phyloP scores from a whole-genome alignment of 2,113 vertebrate genomes.

The Gallinago media region DNA sequence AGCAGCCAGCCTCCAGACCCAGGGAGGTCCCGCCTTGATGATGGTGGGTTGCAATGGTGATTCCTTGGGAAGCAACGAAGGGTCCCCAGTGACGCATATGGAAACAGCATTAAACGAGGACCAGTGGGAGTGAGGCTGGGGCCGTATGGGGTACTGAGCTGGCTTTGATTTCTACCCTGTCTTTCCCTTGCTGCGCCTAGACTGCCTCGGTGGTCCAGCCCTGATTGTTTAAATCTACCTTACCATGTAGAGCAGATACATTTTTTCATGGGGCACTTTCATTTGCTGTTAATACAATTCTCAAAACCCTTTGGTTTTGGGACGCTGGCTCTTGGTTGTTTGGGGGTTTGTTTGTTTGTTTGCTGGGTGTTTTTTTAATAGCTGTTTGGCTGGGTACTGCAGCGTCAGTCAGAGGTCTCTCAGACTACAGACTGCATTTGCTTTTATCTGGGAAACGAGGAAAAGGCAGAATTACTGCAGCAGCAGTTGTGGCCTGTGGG shows the following conservation, averaged over 20 bases:
- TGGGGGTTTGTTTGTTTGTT: neutral
- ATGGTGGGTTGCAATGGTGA: accelerated
- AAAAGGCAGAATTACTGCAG: neutral
- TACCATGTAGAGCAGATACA: neutral
- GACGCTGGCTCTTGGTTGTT: too few species aligned
- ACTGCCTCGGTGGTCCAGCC: neutral
- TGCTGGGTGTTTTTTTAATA: neutral
- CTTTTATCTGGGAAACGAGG: neutral
- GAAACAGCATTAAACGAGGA: neutral
- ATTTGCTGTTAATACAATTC: neutral
- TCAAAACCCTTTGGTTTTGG: neutral
- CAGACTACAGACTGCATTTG: neutral
- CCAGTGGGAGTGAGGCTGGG: neutral
- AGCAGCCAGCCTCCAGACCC: neutral
- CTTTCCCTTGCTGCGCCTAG: neutral
- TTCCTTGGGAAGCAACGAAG: neutral
- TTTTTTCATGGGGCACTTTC: neutral
- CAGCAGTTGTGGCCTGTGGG: neutral
- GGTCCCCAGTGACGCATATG: neutral
- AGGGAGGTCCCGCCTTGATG: accelerated
- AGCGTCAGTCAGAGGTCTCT: neutral
- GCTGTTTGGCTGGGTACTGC: accelerated
- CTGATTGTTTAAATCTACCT: neutral
- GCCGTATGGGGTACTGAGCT: accelerated
- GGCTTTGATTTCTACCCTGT: neutral